Percentiles rank a stretch among this genome's conserved stretches.
Evolutionary conservation across 2,113 vertebrate species (phyloP).

Genomic region (Saguinus midas): DNA sequence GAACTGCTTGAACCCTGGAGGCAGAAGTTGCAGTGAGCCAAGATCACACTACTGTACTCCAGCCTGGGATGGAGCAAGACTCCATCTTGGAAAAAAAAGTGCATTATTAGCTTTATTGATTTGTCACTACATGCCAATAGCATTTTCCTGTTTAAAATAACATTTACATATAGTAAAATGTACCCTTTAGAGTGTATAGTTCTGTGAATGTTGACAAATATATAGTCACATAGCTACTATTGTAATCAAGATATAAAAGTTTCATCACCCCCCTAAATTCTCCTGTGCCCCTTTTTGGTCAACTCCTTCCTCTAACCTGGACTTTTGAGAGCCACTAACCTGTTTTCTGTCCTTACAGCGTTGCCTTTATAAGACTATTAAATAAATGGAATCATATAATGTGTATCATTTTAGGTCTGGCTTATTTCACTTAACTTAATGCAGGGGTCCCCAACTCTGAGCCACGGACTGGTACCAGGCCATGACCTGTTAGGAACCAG

Average conservation of each 20-base stretch:
- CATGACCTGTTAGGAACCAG: no score
- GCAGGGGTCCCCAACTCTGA: no score
- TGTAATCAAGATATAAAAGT: neutral
- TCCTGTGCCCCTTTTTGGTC: neutral
- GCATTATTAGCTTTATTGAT: neutral
- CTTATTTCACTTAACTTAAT: neutral
- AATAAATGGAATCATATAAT: neutral
- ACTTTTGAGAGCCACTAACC: neutral
- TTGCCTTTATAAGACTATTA: neutral
- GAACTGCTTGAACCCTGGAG: no score
- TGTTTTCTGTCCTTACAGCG: neutral
- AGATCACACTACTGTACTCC: no score
- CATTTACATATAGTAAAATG: neutral
- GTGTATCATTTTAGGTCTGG: neutral
- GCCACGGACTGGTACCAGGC: no score
- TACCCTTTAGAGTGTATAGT: neutral
- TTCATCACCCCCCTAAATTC: neutral
- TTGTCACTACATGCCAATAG: neutral
- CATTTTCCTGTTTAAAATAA: neutral
- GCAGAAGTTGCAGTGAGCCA: no score
- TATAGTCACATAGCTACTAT: neutral
- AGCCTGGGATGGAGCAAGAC: no score
- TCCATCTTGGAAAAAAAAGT: neutral
- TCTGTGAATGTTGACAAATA: neutral
- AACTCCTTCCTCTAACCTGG: neutral